phyloP scores from a whole-genome alignment of 1,140 invertebrate species.

The Lutraria rhynchaena region DNA sequence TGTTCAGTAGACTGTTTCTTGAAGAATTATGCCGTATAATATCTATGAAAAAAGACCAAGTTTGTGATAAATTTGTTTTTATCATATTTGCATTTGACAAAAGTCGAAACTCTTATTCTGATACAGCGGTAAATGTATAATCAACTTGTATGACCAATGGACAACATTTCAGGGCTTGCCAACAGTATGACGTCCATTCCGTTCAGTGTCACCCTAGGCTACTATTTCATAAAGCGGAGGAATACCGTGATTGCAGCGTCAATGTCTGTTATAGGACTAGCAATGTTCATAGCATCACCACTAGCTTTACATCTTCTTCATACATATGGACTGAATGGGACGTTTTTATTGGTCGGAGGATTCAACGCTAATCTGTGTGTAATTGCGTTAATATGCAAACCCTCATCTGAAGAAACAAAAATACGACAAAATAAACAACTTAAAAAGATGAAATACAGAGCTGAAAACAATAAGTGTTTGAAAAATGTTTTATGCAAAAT shows the following conservation, averaged over 20 bases:
- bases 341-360: conserved; percentile 17
- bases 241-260: conserved; percentile 8
- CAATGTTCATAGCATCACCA: conserved; percentile 36
- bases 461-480: not conserved
- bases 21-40: too few relatives aligned
- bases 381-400: conserved; percentile 8
- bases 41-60: too few relatives aligned
- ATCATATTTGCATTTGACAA: too few relatives aligned
- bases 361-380: conserved; percentile 15
- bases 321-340: conserved; percentile 18
- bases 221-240: conserved; percentile 34
- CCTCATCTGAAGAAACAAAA: conserved; percentile 5
- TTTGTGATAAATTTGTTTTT: too few relatives aligned
- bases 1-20: too few relatives aligned
- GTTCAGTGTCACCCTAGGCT: not conserved
- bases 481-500: not conserved
- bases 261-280: conserved; percentile 8
- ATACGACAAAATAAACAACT: not conserved
- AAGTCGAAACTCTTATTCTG: too few relatives aligned
- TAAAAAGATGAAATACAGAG: not conserved
- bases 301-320: conserved; percentile 10
- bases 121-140: too few relatives aligned
- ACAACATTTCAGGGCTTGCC: conserved; percentile 22
- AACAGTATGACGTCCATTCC: conserved; percentile 4
- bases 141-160: too few relatives aligned